Evolutionary conservation across 2,113 vertebrate species (phyloP), one percentile per base, ranked within the genome.

Genomic region (Lepus europaeus): DNA sequence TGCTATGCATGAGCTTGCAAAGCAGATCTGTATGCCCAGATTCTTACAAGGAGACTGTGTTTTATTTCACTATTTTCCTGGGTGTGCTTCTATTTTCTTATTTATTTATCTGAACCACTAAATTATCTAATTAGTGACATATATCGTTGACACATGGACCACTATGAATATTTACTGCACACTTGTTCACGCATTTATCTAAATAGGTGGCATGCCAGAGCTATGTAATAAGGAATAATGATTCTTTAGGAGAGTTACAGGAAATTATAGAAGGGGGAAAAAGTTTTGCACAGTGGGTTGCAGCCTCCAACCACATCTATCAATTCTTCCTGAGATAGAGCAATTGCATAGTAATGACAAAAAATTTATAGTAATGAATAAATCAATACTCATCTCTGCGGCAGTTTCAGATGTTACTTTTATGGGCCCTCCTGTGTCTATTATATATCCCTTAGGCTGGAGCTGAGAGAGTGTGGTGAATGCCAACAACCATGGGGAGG

Each of bases 61-160:
- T 97, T 98, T 97, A 93, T 69, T 91, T 91, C 74, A 63, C 84
- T 92, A 0, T 92, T 97, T 98, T 95, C 93, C 94, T 94, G 80
- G 92, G 92, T 97, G 93, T 95, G 92, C 95, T 97, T 97, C 97
- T 98, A 93, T 97, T 98, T 98, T 96, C 94, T 97, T 98, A 98
- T 98, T 98, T 98, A 98, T 98, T 98, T 98, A 98, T 98, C 98
- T 97, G 98, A 97, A 96, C 97, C 97, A 98, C 98, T 98, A 98
- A 98, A 98, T 98, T 98, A 98, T 98, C 98, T 99, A 99, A 99
- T 99, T 99, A 99, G 98, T 98, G 97, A 98, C 98, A 98, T 97
- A 98, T 98, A 98, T 97, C 92, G 97, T 97, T 98, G 98, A 98
- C 98, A 98, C 98, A 98, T 98, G 97, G 98, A 97, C 98, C 97